phyloP scores from a whole-genome alignment of 2,888 invertebrate species.

The Yponomeuta malinellus region DNA sequence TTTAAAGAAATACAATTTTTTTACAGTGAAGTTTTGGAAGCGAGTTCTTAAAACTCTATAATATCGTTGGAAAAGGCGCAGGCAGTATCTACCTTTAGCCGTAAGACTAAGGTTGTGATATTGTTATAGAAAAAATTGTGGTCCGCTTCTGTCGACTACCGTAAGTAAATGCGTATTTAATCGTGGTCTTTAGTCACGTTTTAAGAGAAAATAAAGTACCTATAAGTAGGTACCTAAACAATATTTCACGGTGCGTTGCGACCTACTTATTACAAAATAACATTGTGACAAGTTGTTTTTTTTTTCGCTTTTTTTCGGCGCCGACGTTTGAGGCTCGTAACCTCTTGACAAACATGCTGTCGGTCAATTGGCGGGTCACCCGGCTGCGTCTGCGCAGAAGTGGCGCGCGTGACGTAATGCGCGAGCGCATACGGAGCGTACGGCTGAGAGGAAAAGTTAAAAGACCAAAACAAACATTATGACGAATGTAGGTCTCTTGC shows the following conservation, averaged over 20 bases:
- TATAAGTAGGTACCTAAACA: neutral
- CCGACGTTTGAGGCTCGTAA: constrained; percentile 50
- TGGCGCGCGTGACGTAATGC: constrained; percentile 54
- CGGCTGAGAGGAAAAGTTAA: neutral
- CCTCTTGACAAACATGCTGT: constrained; percentile 43
- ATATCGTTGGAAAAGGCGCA: too few relatives aligned
- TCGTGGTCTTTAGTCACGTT: neutral
- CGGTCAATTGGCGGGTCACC: constrained; percentile 62
- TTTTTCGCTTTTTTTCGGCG: constrained; percentile 23
- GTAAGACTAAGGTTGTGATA: too few relatives aligned
- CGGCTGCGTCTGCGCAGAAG: constrained; percentile 41
- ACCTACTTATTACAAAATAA: constrained; percentile 38
- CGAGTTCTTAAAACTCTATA: too few relatives aligned
- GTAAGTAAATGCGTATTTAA: constrained; percentile 3
- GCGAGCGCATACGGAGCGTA: constrained; percentile 28
- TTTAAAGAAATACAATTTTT: too few relatives aligned
- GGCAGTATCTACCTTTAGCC: too few relatives aligned
- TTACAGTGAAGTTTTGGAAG: too few relatives aligned
- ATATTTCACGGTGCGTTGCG: constrained; percentile 24
- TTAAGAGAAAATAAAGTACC: neutral
- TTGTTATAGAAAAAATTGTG: too few relatives aligned
- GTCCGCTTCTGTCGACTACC: neutral
- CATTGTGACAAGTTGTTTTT: constrained; percentile 11
- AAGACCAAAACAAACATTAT: neutral
- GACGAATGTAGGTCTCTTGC: neutral